Conservation (phyloP, 1,140 invertebrate species). For the Drosophila sechellia region DNA sequence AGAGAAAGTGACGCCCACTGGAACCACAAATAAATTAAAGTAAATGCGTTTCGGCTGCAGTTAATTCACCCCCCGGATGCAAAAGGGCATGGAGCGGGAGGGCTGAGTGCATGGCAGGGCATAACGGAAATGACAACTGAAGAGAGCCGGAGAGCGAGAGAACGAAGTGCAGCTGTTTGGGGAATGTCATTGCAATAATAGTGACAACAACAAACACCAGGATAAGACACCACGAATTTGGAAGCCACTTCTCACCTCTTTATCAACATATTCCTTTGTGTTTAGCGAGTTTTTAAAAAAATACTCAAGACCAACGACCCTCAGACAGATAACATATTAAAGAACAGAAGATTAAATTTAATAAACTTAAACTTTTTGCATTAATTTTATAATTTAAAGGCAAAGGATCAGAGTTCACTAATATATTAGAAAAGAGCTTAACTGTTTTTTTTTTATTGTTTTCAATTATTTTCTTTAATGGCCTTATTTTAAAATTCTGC, state of each 20-base stretch:
- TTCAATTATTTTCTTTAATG: neutral
- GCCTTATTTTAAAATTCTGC: neutral
- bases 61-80: conserved; percentile 51
- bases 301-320: too few species aligned
- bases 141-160: conserved; percentile 25
- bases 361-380: neutral
- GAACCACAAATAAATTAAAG: conserved; percentile 59
- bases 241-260: neutral
- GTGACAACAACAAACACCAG: conserved; percentile 61
- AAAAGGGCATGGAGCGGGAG: neutral
- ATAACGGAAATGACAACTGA: conserved; percentile 61
- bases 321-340: neutral
- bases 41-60: conserved; percentile 44
- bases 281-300: too few species aligned
- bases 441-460: neutral
- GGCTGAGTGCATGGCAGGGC: neutral
- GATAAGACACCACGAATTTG: conserved; percentile 11
- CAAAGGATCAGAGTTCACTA: too few species aligned
- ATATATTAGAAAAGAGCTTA: too few species aligned
- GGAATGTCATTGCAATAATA: conserved; percentile 47
- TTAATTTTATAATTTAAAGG: too few species aligned
- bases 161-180: conserved; percentile 50
- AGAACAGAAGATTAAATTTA: neutral
- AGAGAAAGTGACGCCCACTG: conserved; percentile 14
- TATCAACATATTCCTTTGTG: neutral